Evolutionary conservation across 1,140 invertebrate species (phyloP).

Genomic region (Brachionus paranguensis): DNA sequence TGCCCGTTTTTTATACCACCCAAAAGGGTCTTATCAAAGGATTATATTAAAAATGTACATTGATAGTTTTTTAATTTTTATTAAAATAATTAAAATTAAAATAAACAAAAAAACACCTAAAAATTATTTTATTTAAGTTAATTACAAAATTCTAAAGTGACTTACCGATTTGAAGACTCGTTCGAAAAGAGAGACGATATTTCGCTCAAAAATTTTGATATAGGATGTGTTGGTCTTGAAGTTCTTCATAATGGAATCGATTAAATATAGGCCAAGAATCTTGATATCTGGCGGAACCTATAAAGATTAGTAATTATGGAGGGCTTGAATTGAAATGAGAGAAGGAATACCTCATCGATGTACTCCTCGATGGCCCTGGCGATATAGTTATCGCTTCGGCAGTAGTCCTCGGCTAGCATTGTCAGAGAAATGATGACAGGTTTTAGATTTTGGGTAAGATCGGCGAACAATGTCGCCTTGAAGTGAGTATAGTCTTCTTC

Average conservation of each 20-base stretch:
- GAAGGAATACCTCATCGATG: not conserved
- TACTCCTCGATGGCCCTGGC: constrained; percentile 12
- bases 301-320: not conserved
- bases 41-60: not conserved
- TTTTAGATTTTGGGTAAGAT: constrained; percentile 32
- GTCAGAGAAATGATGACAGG: constrained; percentile 35
- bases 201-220: constrained; percentile 31
- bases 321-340: not conserved
- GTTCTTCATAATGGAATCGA: constrained; percentile 39
- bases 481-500: constrained; percentile 27
- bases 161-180: constrained; percentile 23
- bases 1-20: not conserved
- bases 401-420: constrained; percentile 37
- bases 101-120: not conserved
- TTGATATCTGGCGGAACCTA: not conserved
- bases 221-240: constrained; percentile 13
- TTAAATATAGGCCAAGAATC: constrained; percentile 14
- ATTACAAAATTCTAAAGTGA: not conserved
- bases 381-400: not conserved
- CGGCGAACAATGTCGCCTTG: not conserved
- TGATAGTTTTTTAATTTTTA: not conserved
- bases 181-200: not conserved
- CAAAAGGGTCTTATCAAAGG: not conserved
- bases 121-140: not conserved
- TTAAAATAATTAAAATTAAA: not conserved